phyloP scores from a whole-genome alignment of 2,113 vertebrate genomes.

The Corythaeola cristata region DNA sequence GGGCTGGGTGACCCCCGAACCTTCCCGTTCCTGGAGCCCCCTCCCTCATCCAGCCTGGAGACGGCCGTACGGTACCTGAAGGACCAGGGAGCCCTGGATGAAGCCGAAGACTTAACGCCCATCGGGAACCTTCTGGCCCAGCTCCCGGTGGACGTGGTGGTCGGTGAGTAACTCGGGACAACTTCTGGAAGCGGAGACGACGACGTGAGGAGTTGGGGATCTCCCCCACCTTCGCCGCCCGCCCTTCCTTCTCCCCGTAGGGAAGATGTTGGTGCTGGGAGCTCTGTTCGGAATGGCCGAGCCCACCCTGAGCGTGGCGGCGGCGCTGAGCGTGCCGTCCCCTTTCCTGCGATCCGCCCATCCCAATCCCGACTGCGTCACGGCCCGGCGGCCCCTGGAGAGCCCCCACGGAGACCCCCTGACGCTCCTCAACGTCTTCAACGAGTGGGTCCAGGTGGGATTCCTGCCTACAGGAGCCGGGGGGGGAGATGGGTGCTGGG shows the following conservation, averaged over 20 bases:
- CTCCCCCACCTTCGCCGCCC: fast-evolving
- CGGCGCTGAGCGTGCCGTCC: constrained; percentile 86
- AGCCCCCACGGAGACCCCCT: constrained; percentile 91
- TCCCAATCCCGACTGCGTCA: constrained; percentile 76
- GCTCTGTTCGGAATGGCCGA: constrained; percentile 83
- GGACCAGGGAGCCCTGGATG: constrained; percentile 88
- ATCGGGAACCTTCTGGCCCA: constrained; percentile 87
- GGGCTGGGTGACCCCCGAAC: constrained; percentile 85
- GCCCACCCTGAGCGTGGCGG: constrained; percentile 84
- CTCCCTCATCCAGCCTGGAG: constrained; percentile 85
- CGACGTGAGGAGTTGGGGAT: fast-evolving
- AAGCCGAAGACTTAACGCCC: constrained; percentile 77
- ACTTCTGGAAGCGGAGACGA: no score
- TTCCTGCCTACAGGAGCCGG: background rate
- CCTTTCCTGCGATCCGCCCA: constrained; percentile 84
- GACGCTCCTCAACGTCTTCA: constrained; percentile 89
- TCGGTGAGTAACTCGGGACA: constrained; percentile 74
- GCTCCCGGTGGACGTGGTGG: constrained; percentile 90
- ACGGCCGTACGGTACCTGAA: constrained; percentile 84
- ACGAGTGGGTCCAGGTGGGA: constrained; percentile 89
- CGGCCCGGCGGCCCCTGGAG: constrained; percentile 80
- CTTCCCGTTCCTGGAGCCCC: constrained; percentile 91
- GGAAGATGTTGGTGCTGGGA: constrained; percentile 91
- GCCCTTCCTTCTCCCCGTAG: constrained; percentile 38
- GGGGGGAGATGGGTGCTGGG: background rate